phyloP scores from a whole-genome alignment of 2,888 invertebrate genomes.

The Mycalesis mineus region DNA sequence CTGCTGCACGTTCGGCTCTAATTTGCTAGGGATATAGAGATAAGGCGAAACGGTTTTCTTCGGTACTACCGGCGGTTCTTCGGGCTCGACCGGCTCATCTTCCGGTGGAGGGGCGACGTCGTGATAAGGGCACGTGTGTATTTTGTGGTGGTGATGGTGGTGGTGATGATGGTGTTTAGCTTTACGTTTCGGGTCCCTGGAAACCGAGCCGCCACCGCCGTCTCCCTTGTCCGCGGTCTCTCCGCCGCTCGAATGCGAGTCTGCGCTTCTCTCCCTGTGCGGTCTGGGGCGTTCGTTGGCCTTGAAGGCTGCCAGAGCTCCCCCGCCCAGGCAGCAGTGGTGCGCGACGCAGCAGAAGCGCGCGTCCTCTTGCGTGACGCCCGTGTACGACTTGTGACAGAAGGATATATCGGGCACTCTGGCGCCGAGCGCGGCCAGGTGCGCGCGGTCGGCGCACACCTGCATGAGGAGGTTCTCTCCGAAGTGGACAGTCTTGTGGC shows the following conservation, averaged over 20 bases:
- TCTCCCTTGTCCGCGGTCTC: slow-evolving; percentile 66
- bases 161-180: slow-evolving; percentile 63
- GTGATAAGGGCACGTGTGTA: slow-evolving; percentile 69
- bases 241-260: slow-evolving; percentile 72
- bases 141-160: slow-evolving; percentile 64
- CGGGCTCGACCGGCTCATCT: slow-evolving; percentile 54
- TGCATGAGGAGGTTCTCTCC: slow-evolving; percentile 86
- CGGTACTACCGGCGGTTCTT: slow-evolving; percentile 55
- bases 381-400: slow-evolving; percentile 71
- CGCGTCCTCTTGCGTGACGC: slow-evolving; percentile 61
- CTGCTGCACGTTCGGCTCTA: slow-evolving; percentile 88
- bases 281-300: slow-evolving; percentile 59
- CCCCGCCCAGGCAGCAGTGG: slow-evolving; percentile 71
- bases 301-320: slow-evolving; percentile 59
- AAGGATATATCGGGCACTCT: slow-evolving; percentile 71
- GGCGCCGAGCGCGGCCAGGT: slow-evolving; percentile 70
- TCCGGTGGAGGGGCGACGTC: slow-evolving; percentile 60
- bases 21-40: slow-evolving; percentile 73
- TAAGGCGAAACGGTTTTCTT: slow-evolving; percentile 74
- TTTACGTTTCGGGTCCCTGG: slow-evolving; percentile 57
- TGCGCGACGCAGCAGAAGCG: slow-evolving; percentile 73
- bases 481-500: slow-evolving; percentile 88
- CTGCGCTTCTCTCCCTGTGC: slow-evolving; percentile 62
- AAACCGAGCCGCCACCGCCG: slow-evolving; percentile 43
- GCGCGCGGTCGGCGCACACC: slow-evolving; percentile 84